Evolutionary conservation across 2,797 vertebrate species (phyloP), one percentile per base, ranked within the genome.

Genomic region (Falco rusticolus): DNA sequence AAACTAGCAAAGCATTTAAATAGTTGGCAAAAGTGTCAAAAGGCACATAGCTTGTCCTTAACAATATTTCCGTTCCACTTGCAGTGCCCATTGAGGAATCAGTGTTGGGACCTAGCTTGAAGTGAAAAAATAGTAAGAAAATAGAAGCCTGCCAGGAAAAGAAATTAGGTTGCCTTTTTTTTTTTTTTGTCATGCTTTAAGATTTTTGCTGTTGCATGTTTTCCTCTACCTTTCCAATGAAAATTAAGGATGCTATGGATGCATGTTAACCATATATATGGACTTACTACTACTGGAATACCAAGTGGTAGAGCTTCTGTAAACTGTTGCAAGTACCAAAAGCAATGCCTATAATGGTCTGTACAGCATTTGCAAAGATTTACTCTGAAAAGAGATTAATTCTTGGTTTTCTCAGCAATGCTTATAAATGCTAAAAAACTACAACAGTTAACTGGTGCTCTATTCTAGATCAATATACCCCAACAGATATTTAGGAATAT

Each of bases 1-100:
- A 92, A 90, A 84, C 76, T 70, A 96, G 83, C 60, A 63, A 95
- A 95, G 83, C 82, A 60, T 93, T 94, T 93, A 88, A 85, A 88
- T 9, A 93, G 84, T 64, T 96, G 95, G 90, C 94, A 94, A 94
- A 95, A 94, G 79, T 78, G 91, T 94, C 92, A 91, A 96, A 98
- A 98, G 98, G 98, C 98, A 98, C 97, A 92, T 95, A 95, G 96
- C 97, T 97, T 64, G 84, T 95, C 87, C 96, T 96, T 84, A 96
- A 93, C 88, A 94, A 57, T 82, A 93, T 84, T 92, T 96, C 94
- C 96, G 87, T 70, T 92, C 74, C 41, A 60, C 17, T 53, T 89
- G 34, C 0, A 12, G 70, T 85, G 68, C 77, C 87, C 90, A 64
- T 18, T 91, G 63, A 85, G 50, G 69, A 93, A 93, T 86, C 76